Evolutionary conservation across 1,140 invertebrate species (phyloP).

Genomic region (Hormaphis cornu): DNA sequence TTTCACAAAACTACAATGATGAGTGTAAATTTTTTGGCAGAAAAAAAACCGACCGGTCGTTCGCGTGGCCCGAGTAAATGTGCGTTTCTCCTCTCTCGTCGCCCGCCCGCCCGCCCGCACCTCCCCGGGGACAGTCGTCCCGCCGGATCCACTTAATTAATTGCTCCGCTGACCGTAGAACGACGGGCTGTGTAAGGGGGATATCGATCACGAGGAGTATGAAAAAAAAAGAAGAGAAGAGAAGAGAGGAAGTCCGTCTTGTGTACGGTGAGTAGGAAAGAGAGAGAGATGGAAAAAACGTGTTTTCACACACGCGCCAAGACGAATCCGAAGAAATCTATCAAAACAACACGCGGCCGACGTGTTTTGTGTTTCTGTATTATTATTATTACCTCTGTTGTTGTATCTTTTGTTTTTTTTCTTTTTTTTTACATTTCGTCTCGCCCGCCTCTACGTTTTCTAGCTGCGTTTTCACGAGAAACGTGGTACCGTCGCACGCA

Average conservation of each 20-base stretch:
- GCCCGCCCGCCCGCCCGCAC: no score
- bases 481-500: neutral
- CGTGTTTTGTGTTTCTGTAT: neutral
- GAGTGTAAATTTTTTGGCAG: no score
- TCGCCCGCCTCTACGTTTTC: neutral
- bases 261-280: neutral
- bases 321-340: slow-evolving; percentile 14
- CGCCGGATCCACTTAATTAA: slow-evolving; percentile 29
- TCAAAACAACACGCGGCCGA: slow-evolving; percentile 3
- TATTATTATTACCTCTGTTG: no score
- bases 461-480: neutral
- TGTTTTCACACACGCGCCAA: neutral
- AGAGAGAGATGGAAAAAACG: slow-evolving; percentile 5
- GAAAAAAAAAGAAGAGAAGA: no score
- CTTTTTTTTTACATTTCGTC: neutral
- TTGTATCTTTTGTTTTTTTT: no score
- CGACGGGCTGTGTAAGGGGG: no score
- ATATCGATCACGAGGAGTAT: no score
- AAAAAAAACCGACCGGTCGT: no score
- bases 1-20: no score
- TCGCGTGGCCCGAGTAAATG: slow-evolving; percentile 18
- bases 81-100: slow-evolving; percentile 25
- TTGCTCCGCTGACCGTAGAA: no score
- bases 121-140: no score
- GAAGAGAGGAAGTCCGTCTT: no score